Base-by-base conservation (phyloP, 2,888 invertebrate species). In the Limnephilus marmoratus region DNA sequence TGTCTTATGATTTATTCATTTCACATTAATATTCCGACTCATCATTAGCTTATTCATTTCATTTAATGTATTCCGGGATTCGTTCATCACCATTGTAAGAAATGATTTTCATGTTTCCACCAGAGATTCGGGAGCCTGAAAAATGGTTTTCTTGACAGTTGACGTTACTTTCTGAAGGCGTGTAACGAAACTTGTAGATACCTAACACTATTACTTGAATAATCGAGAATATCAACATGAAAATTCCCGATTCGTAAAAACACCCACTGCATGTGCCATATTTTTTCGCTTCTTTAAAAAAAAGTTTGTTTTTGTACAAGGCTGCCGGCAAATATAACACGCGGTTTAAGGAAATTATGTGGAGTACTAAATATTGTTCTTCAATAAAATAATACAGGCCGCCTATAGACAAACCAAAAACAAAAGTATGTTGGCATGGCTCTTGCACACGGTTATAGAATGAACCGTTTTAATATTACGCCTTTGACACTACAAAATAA, bases 1-100 rank as follows among this genome's bases (percentile, higher is more conserved):
- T 45, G 29, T 31, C 87, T 87, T 87, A 68, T 87, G 87, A 87
- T 87, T 87, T 87, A 87, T 87, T 87, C 87, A 68, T 87, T 34
- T 24, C n/a, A 31, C 68, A 31, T 87, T 87, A 53, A 87, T 87
- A 87, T 68, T 87, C 87, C 18, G 68, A 87, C 53, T 87, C 87
- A 87, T 87, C 53, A 87, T 87, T 87, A 87, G 87, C 31, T 68
- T 34, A 87, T 87, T 87, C 53, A 53, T 87, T 87, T 53, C 18
- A 24, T 45, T 68, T 87, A 87, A 31, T 87, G 53, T 87, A 87
- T 53, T 53, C 53, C 87, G 53, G 53, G n/a, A 53, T 31, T 29
- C 29, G 34, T 87, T 87, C 87, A 87, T 68, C 34, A 68, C 29
- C 31, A 34, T 49, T 45, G 45, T 41, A 86, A n/a, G 85, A 86